A percentile compares a stretch with the other conserved stretches of the same genome.
Conservation (phyloP, 2,888 invertebrate species). For the Leucoma salicis region DNA sequence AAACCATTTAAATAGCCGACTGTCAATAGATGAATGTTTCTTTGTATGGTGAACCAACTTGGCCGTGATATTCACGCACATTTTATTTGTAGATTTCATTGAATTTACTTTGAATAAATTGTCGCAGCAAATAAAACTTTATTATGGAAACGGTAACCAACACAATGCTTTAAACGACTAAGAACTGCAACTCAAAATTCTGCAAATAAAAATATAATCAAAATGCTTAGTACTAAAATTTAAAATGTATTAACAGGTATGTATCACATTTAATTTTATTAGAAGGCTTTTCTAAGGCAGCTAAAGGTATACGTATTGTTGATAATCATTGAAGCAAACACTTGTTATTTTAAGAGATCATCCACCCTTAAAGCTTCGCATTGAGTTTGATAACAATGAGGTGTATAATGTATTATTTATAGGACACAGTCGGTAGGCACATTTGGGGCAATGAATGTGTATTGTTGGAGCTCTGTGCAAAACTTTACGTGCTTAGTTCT, state of each 20-base stretch:
- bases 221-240: neutral
- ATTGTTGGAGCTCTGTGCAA: slow-evolving; percentile 51
- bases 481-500: slow-evolving; percentile 60
- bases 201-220: slow-evolving; percentile 19
- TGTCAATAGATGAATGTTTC: slow-evolving; percentile 78
- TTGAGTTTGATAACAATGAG: slow-evolving; percentile 69
- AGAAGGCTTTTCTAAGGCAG: slow-evolving; percentile 75
- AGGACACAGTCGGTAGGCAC: slow-evolving; percentile 77
- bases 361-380: slow-evolving; percentile 77
- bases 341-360: slow-evolving; percentile 83
- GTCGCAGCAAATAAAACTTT: slow-evolving; percentile 28
- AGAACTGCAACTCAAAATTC: neutral
- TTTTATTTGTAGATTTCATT: slow-evolving; percentile 64
- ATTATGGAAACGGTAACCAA: slow-evolving; percentile 4
- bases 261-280: slow-evolving; percentile 34
- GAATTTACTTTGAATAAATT: slow-evolving; percentile 19
- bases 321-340: slow-evolving; percentile 83
- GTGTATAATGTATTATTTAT: slow-evolving; percentile 81
- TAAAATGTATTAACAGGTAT: slow-evolving; percentile 6
- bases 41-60: slow-evolving; percentile 80
- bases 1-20: slow-evolving; percentile 79
- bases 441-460: slow-evolving; percentile 58
- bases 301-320: slow-evolving; percentile 78
- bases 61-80: slow-evolving; percentile 79
- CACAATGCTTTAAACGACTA: slow-evolving; percentile 13